A percentile compares a stretch with the other conserved stretches of the same genome.
These are phyloP conservation scores for Muschampia plurimacula DNA, from an alignment of 2,888 invertebrate genomes.

Conservation along the genomic window DNA sequence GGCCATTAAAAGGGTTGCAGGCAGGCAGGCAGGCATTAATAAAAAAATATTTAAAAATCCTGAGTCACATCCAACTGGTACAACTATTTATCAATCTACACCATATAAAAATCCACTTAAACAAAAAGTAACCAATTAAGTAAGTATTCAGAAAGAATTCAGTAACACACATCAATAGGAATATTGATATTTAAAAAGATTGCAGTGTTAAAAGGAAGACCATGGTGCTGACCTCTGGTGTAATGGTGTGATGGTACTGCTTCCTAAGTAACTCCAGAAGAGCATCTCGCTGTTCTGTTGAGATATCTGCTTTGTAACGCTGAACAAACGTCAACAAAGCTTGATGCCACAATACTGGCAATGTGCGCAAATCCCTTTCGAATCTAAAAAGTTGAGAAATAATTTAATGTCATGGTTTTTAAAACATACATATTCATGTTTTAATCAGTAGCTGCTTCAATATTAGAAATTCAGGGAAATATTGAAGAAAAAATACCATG, in stretches of 20 bases:
- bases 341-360: constrained; percentile 99
- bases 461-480: neutral
- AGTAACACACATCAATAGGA: neutral
- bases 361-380: constrained; percentile 91
- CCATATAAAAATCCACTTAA: neutral
- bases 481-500: too few relatives aligned
- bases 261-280: constrained; percentile 91
- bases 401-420: neutral
- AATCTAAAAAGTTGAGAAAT: constrained; percentile 85
- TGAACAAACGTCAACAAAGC: constrained; percentile 96
- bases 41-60: too few relatives aligned
- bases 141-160: neutral
- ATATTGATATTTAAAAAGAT: constrained; percentile 9
- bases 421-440: neutral
- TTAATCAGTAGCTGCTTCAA: neutral
- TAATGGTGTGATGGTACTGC: constrained; percentile 90
- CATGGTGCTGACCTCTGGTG: constrained; percentile 82
- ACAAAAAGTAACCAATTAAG: neutral
- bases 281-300: constrained; percentile 95
- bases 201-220: neutral
- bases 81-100: too few relatives aligned
- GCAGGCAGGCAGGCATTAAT: too few relatives aligned
- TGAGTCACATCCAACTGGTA: too few relatives aligned
- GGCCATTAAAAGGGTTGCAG: too few relatives aligned
- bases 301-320: constrained; percentile 97